These are phyloP conservation scores for Volucella inanis DNA, from an alignment of 2,888 invertebrate species.

Conservation along the genomic window DNA sequence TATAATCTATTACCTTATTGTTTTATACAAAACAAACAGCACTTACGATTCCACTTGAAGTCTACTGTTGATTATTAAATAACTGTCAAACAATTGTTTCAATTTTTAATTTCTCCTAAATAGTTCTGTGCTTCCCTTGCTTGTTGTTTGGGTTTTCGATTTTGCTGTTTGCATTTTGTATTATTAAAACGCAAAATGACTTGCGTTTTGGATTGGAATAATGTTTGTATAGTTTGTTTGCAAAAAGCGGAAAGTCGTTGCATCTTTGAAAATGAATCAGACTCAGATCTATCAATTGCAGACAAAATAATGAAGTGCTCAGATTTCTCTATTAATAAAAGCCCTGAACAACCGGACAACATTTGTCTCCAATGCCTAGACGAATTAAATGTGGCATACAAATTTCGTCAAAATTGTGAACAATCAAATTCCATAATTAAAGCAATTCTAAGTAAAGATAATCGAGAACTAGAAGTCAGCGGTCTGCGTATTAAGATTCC, in stretches of 20 bases:
- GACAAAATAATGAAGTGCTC: conserved; percentile 81
- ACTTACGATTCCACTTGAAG: too few species aligned
- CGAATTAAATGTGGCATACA: conserved; percentile 80
- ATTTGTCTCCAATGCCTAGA: conserved; percentile 80
- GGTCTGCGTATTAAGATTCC: conserved; percentile 77
- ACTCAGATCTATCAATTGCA: conserved; percentile 77
- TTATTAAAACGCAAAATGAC: conserved; percentile 56
- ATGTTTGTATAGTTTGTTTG: conserved; percentile 81
- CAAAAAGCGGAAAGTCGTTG: conserved; percentile 79
- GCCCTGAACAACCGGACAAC: conserved; percentile 79
- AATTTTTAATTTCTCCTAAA: too few species aligned
- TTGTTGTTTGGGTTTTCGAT: too few species aligned
- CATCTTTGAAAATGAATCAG: conserved; percentile 79
- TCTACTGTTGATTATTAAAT: too few species aligned
- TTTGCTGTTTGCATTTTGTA: not conserved
- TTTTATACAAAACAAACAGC: too few species aligned
- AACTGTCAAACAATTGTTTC: too few species aligned
- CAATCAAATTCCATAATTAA: conserved; percentile 80
- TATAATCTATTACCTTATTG: too few species aligned
- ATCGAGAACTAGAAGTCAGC: conserved; percentile 65
- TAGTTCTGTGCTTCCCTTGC: too few species aligned
- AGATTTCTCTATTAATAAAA: conserved; percentile 77
- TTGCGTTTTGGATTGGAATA: conserved; percentile 79
- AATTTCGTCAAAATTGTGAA: conserved; percentile 81
- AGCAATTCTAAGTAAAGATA: conserved; percentile 75